phyloP scores from a whole-genome alignment of 2,888 invertebrate species.

The Aleiodes alternator region DNA sequence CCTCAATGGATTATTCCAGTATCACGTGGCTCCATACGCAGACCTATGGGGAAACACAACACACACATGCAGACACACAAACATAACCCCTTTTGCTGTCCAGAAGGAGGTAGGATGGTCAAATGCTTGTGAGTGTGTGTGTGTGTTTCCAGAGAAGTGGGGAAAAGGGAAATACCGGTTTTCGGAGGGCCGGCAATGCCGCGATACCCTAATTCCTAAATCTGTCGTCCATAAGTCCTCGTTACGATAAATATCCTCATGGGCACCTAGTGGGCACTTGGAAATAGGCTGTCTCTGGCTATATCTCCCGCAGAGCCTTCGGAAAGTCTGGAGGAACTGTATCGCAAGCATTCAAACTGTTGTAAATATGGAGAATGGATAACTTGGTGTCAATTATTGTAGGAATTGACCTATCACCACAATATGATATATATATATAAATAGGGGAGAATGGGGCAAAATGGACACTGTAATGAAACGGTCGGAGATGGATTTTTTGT shows the following conservation, averaged over 20 bases:
- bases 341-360: constrained; percentile 19
- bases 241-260: constrained; percentile 75
- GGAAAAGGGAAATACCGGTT: background rate
- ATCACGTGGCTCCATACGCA: constrained; percentile 75
- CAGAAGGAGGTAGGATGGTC: too few species aligned
- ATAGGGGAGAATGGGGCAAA: too few species aligned
- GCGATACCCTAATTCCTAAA: constrained; percentile 76
- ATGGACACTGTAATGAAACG: too few species aligned
- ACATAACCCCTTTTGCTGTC: constrained; percentile 51
- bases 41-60: constrained; percentile 53
- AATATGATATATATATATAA: too few species aligned
- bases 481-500: too few species aligned
- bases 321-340: constrained; percentile 30
- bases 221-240: constrained; percentile 76
- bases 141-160: too few species aligned
- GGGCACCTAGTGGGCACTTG: constrained; percentile 57
- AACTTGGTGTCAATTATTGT: constrained; percentile 35
- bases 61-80: too few species aligned
- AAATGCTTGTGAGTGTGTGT: too few species aligned
- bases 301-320: constrained; percentile 37
- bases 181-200: constrained; percentile 66
- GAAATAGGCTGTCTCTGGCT: constrained; percentile 14
- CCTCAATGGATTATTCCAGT: constrained; percentile 75
- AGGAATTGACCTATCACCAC: background rate
- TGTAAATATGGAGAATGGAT: background rate